These are phyloP conservation scores for Periophthalmodon schlosseri DNA, from an alignment of 2,113 vertebrate species.

Conservation along the genomic window DNA sequence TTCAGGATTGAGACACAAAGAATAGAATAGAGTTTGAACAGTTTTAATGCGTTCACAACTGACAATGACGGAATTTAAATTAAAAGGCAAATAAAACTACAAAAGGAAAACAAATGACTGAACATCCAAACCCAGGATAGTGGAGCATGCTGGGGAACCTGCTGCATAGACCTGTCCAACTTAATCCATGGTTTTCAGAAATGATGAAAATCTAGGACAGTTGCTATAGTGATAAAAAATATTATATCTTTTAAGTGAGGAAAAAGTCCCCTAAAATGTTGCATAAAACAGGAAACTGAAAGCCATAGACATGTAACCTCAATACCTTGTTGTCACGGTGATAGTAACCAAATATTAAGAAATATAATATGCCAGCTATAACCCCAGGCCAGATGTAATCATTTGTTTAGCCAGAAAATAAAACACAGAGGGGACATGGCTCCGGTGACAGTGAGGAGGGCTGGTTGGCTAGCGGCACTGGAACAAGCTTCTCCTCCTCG, in stretches of 20 bases:
- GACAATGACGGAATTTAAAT: neutral
- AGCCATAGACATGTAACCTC: conserved; percentile 35
- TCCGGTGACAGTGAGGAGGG: conserved; percentile 13
- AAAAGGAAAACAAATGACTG: neutral
- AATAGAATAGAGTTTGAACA: conserved; percentile 1
- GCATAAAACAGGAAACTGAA: too few relatives aligned
- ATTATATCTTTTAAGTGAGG: too few relatives aligned
- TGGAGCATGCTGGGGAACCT: conserved; percentile 31
- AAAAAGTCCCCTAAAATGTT: too few relatives aligned
- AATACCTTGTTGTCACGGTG: neutral
- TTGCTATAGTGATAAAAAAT: too few relatives aligned
- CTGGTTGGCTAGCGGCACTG: conserved; percentile 38
- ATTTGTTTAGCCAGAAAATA: neutral
- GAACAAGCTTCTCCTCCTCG: conserved; percentile 34
- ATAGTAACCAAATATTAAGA: neutral
- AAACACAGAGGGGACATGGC: neutral
- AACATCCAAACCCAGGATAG: neutral
- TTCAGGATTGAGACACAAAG: neutral
- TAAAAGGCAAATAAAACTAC: neutral
- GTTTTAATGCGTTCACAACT: neutral
- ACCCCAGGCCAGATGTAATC: neutral
- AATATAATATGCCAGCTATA: neutral
- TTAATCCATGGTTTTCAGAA: neutral
- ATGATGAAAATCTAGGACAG: too few relatives aligned
- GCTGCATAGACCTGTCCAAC: conserved; percentile 29